Base-by-base conservation (phyloP, 2,797 vertebrate species). In the Rousettus madagascariensis region DNA sequence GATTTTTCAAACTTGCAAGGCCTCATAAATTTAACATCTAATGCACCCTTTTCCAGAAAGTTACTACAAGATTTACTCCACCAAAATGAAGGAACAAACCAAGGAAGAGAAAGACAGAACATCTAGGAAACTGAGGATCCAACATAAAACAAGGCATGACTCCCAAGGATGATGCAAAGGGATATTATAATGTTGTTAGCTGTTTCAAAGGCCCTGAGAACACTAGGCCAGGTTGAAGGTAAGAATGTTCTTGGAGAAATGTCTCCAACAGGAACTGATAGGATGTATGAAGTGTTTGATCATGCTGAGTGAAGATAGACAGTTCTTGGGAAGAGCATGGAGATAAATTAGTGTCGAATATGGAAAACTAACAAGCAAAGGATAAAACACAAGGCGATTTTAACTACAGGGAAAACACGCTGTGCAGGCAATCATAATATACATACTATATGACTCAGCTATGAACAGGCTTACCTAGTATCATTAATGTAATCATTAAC, bases 1-100 rank as follows among this genome's bases (percentile, higher is more conserved):
- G 36, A 89, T 92, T 74, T 93, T 93, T 92, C 79, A 87, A 17
- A 94, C 24, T 36, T 83, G 26, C 24, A 71, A 95, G 36, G 30
- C 28, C 41, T 92, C 71, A 84, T 91, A 83, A 91, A 85, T 65
- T 66, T 84, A 84, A 88, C 41, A 43, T 24, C 20, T 8, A 6
- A 38, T 43, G n/a, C 5, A 86, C 15, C 26, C 68, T 86, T 96
- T 91, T 82, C 55, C 66, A 96, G 20, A 88, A 86, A 55, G 79
- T 80, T 96, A 72, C 53, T 65, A 92, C 51, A 79, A 69, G 75
- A 65, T 77, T 77, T 95, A 36, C 36, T 74, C 55, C 17, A 82
- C 13, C 38, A 72, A 97, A 94, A 86, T 95, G 11, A 87, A 92
- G 20, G 33, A 88, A 74, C 16, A 43, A 53, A 75, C 13, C 24